Evolutionary conservation across 2,888 invertebrate genomes (phyloP).

Genomic region (Eustalomyia histrio): DNA sequence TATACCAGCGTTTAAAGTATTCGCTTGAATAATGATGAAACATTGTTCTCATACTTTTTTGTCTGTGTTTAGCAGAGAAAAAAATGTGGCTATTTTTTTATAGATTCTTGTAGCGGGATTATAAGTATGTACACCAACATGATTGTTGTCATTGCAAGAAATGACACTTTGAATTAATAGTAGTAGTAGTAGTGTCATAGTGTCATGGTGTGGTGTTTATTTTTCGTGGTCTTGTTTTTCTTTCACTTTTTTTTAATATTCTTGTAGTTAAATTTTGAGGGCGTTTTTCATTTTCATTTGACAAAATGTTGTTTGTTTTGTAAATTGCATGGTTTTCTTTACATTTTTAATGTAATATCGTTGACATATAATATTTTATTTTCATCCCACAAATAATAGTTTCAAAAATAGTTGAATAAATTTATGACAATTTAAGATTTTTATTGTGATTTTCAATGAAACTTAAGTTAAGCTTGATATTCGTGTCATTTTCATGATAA

Average conservation of each 20-base stretch:
- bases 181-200: background rate
- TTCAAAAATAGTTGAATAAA: no score
- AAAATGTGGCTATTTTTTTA: background rate
- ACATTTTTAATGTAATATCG: background rate
- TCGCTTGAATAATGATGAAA: background rate
- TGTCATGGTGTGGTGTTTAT: background rate
- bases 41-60: background rate
- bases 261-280: background rate
- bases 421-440: no score
- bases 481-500: no score
- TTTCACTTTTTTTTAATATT: background rate
- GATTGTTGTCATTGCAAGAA: conserved; percentile 22
- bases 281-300: background rate
- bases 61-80: background rate
- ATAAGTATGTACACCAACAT: background rate
- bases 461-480: no score
- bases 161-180: conserved; percentile 21
- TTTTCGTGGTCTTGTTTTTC: background rate
- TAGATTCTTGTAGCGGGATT: background rate
- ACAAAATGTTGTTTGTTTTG: background rate
- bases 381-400: background rate
- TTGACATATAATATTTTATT: background rate
- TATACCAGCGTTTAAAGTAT: background rate
- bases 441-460: no score
- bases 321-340: background rate